Evolutionary conservation across 2,888 invertebrate species (phyloP).

Genomic region (Caenorhabditis sp.): DNA sequence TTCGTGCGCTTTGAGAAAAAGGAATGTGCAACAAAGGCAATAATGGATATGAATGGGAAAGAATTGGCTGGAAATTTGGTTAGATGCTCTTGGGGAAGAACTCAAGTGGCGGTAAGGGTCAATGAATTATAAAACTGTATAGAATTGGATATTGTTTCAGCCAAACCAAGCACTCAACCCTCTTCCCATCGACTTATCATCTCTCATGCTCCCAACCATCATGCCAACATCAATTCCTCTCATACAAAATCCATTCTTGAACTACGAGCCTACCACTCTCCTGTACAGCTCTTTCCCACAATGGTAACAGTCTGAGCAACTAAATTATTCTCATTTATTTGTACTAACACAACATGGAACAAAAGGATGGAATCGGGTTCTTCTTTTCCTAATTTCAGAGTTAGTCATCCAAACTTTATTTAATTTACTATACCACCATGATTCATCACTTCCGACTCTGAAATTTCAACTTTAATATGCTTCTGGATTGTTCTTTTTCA

Average conservation of each 20-base stretch:
- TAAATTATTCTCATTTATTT: background rate
- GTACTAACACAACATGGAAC: background rate
- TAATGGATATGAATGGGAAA: slow-evolving; percentile 93
- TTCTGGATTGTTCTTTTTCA: background rate
- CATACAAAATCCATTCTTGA: slow-evolving; percentile 56
- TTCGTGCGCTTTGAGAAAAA: slow-evolving; percentile 92
- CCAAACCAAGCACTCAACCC: slow-evolving; percentile 45
- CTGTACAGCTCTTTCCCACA: slow-evolving; percentile 61
- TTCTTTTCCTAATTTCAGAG: background rate
- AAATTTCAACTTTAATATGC: too few species aligned
- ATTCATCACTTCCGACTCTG: background rate
- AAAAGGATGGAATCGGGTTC: background rate
- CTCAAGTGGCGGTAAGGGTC: slow-evolving; percentile 67
- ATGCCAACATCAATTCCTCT: slow-evolving; percentile 51
- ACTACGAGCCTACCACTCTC: slow-evolving; percentile 58
- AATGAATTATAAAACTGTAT: too few species aligned
- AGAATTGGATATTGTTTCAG: slow-evolving; percentile 27
- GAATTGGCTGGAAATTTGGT: slow-evolving; percentile 77
- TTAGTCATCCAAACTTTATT: background rate
- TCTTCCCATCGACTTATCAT: slow-evolving; percentile 57
- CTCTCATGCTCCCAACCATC: slow-evolving; percentile 49
- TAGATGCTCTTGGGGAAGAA: slow-evolving; percentile 80
- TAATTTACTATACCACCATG: background rate
- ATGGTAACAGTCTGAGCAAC: slow-evolving; percentile 46
- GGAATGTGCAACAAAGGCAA: slow-evolving; percentile 97